Percentiles rank a stretch among this genome's conserved stretches.
These are phyloP conservation scores for Prionailurus bengalensis DNA, from an alignment of 2,113 vertebrate species.

Conservation along the genomic window DNA sequence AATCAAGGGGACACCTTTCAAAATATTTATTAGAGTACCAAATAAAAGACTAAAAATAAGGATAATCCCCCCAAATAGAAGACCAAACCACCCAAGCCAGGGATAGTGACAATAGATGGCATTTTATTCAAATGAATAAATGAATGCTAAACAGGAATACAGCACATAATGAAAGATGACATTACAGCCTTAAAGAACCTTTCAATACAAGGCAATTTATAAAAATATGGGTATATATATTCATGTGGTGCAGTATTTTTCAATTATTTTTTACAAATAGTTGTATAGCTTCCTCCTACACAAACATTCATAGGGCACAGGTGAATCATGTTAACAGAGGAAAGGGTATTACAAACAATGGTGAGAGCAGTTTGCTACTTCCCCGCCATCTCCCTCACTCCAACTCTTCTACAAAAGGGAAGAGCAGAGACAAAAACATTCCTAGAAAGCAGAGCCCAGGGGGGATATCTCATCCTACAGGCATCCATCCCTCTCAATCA, in stretches of 20 bases:
- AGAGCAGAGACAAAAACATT: neutral
- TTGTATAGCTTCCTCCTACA: neutral
- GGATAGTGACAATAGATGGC: neutral
- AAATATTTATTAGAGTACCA: slow-evolving; percentile 29
- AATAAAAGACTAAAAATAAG: slow-evolving; percentile 20
- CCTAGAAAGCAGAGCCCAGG: neutral
- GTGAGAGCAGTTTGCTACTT: neutral
- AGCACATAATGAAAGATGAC: neutral
- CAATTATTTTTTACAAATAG: neutral
- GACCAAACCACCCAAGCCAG: neutral
- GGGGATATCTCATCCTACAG: neutral
- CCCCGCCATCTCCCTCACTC: neutral
- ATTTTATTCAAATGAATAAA: slow-evolving; percentile 38
- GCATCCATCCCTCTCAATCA: neutral
- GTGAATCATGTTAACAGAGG: neutral
- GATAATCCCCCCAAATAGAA: neutral
- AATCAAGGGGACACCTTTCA: slow-evolving; percentile 8
- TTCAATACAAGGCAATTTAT: neutral
- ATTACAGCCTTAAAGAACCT: neutral
- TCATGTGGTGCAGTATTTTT: neutral
- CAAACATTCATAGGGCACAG: neutral
- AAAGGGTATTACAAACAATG: neutral
- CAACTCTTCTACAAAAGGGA: neutral
- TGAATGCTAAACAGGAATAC: slow-evolving; percentile 23
- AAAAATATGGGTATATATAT: neutral